phyloP scores from a whole-genome alignment of 2,888 invertebrate species.

The Ophion costatus region DNA sequence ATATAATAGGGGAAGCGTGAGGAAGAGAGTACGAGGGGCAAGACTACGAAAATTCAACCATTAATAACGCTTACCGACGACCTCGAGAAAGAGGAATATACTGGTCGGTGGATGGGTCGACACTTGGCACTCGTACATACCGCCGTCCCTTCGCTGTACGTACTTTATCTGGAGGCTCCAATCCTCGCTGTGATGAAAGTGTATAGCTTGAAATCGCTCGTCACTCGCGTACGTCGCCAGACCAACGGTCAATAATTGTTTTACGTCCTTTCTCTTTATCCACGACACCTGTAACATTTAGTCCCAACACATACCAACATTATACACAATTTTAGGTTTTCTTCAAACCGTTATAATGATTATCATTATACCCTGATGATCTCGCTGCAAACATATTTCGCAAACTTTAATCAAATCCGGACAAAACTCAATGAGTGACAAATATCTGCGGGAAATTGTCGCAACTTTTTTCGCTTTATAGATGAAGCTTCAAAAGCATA shows the following conservation, averaged over 20 bases:
- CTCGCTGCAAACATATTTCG: conserved; percentile 16
- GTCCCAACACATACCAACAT: neutral
- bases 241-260: conserved; percentile 93
- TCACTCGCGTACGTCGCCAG: conserved; percentile 95
- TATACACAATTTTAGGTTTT: neutral
- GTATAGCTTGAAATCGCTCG: conserved; percentile 93
- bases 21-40: conserved; percentile 43
- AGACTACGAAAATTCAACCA: conserved; percentile 59
- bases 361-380: neutral
- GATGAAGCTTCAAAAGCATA: conserved; percentile 23
- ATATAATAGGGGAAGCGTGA: conserved; percentile 27
- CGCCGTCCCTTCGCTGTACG: conserved; percentile 93
- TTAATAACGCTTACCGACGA: conserved; percentile 90
- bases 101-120: conserved; percentile 96
- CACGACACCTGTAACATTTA: conserved; percentile 89
- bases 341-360: neutral
- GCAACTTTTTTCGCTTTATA: neutral
- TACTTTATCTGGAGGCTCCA: conserved; percentile 96
- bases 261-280: conserved; percentile 92
- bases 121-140: conserved; percentile 95
- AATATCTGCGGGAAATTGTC: neutral
- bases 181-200: conserved; percentile 95
- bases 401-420: conserved; percentile 3
- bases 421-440: neutral
- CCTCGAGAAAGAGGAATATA: conserved; percentile 93